Evolutionary conservation across 2,888 invertebrate genomes (phyloP).

Genomic region (Drosophila subquinaria): DNA sequence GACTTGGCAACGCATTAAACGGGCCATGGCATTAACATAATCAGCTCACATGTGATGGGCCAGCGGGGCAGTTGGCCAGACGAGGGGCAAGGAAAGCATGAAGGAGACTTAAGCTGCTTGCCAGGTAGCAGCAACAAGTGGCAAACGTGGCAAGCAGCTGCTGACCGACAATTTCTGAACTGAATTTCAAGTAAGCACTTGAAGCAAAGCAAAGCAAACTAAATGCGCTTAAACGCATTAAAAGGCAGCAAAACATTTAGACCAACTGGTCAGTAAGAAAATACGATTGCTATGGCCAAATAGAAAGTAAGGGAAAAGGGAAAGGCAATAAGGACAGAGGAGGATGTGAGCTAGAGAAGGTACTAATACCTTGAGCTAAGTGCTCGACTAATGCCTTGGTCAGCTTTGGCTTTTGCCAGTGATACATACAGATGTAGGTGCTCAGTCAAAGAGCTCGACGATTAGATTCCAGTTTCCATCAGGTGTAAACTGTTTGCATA

Average conservation of each 20-base stretch:
- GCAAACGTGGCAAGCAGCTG: constrained; percentile 21
- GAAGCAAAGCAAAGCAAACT: constrained; percentile 43
- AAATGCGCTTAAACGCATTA: constrained; percentile 73
- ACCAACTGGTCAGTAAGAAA: constrained; percentile 40
- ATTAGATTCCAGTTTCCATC: constrained; percentile 36
- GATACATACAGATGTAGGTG: constrained; percentile 51
- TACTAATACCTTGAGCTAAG: constrained; percentile 57
- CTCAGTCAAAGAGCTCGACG: constrained; percentile 35
- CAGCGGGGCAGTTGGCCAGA: background rate
- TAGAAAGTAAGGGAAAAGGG: background rate
- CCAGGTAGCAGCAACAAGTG: constrained; percentile 29
- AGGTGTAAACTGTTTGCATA: constrained; percentile 33
- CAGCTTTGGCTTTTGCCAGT: constrained; percentile 42
- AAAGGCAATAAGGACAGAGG: background rate
- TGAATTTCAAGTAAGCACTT: constrained; percentile 61
- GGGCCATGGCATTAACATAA: constrained; percentile 72
- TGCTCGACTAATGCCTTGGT: constrained; percentile 57
- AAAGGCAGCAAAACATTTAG: constrained; percentile 55
- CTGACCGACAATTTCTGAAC: constrained; percentile 38
- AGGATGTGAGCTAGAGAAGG: background rate
- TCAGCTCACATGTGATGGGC: constrained; percentile 67
- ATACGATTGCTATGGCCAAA: constrained; percentile 9
- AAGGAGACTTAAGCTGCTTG: constrained; percentile 10
- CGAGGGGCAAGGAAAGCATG: background rate
- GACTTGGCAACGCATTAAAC: constrained; percentile 68